These are phyloP conservation scores for Chamaetylas fuelleborni DNA, from an alignment of 2,113 vertebrate species.

Conservation along the genomic window DNA sequence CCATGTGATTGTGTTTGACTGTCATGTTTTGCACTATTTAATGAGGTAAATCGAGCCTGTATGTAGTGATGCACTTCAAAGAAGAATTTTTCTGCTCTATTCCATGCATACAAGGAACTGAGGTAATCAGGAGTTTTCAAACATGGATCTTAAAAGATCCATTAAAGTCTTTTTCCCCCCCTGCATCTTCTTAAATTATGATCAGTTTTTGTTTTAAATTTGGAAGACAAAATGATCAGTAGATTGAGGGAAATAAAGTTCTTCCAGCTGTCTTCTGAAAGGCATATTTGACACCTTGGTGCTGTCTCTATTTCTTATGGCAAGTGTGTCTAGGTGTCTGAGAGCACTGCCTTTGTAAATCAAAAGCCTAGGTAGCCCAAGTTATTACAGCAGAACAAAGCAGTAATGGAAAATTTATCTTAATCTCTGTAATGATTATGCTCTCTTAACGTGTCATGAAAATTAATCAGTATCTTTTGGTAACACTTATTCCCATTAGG, in stretches of 20 bases:
- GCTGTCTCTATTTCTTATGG: not conserved
- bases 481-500: not conserved
- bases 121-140: not conserved
- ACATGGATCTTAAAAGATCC: not conserved
- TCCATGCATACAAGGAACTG: not conserved
- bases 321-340: not conserved
- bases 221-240: not conserved
- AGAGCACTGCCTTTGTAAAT: not conserved
- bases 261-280: not conserved
- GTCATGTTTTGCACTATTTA: not conserved
- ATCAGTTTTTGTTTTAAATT: not conserved
- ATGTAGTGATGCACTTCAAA: not conserved
- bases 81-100: not conserved
- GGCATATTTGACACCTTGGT: not conserved
- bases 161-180: rapidly evolving
- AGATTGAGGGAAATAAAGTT: not conserved
- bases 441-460: not conserved
- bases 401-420: not conserved
- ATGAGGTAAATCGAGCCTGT: not conserved
- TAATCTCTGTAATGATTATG: not conserved
- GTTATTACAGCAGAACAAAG: not conserved
- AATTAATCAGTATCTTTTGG: not conserved
- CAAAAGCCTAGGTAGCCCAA: not conserved
- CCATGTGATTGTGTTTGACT: not conserved
- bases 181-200: not conserved